These are phyloP conservation scores for Trichechus manatus DNA, from an alignment of 2,113 vertebrate genomes.

Conservation along the genomic window DNA sequence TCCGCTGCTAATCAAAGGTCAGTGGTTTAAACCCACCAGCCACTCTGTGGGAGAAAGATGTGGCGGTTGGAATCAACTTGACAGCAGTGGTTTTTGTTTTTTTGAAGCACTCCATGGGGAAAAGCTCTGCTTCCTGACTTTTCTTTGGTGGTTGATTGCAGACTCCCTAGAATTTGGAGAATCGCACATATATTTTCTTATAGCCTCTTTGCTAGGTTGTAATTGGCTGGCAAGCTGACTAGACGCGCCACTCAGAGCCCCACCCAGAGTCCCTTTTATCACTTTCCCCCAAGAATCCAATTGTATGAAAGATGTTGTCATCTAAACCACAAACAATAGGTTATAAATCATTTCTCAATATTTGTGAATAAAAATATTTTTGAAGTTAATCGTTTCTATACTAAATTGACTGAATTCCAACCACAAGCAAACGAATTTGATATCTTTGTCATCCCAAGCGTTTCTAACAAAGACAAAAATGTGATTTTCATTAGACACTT, in stretches of 20 bases:
- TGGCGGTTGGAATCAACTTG: too few relatives aligned
- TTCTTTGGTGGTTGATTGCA: not conserved
- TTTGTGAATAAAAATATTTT: not conserved
- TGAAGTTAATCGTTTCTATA: not conserved
- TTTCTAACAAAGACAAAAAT: not conserved
- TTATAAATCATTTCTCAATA: constrained; percentile 26
- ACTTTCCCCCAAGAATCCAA: not conserved
- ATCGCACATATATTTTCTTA: not conserved
- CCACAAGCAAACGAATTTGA: not conserved
- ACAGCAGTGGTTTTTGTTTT: too few relatives aligned
- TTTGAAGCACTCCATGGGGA: too few relatives aligned
- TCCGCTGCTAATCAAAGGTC: too few relatives aligned
- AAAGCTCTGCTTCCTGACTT: not conserved
- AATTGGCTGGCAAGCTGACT: not conserved
- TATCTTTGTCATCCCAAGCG: not conserved
- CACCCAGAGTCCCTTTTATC: not conserved
- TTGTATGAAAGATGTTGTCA: not conserved
- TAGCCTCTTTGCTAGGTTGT: not conserved
- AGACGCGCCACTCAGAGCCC: not conserved
- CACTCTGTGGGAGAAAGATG: too few relatives aligned
- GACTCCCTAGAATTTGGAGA: not conserved
- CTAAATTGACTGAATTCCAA: not conserved
- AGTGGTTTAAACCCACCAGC: too few relatives aligned
- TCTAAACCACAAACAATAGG: not conserved
- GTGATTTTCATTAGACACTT: not conserved